Percentiles rank a stretch among this genome's conserved stretches.
Conservation (phyloP, 1,140 invertebrate genomes). For the Penaeus vannamei region DNA sequence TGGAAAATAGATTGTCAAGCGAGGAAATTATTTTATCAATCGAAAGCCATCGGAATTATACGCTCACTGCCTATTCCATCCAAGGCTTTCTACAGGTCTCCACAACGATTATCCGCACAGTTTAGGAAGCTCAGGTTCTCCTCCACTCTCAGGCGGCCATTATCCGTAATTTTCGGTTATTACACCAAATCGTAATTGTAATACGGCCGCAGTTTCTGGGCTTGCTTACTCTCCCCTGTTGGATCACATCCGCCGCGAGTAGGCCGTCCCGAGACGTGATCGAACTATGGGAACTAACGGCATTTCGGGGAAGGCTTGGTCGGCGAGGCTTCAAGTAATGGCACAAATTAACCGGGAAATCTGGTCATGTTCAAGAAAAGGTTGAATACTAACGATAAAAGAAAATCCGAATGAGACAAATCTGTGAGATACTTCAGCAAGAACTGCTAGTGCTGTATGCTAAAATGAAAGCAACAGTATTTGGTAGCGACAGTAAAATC, state of each 20-base stretch:
- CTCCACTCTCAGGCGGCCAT: constrained; percentile 47
- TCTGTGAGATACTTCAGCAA: no score
- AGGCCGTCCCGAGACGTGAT: no score
- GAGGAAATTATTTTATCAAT: constrained; percentile 52
- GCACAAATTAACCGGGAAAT: no score
- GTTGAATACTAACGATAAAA: no score
- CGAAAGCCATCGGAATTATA: constrained; percentile 54
- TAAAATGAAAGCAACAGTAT: no score
- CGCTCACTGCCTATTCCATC: constrained; percentile 4
- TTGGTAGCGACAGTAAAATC: no score
- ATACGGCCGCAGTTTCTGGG: constrained; percentile 46
- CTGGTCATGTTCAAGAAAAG: no score
- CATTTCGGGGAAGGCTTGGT: no score
- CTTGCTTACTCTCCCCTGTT: constrained; percentile 24
- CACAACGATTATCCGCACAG: constrained; percentile 41
- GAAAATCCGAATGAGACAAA: no score
- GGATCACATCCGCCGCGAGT: constrained; percentile 16
- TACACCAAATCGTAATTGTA: constrained; percentile 58
- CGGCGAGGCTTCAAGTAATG: no score
- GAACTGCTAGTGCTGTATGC: no score
- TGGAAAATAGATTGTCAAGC: constrained; percentile 17
- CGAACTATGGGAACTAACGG: no score
- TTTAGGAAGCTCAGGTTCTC: constrained; percentile 42
- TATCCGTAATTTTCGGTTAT: constrained; percentile 60
- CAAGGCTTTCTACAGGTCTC: background rate